Conservation (phyloP, 1,140 invertebrate species). For the Lepidostoma basale region DNA sequence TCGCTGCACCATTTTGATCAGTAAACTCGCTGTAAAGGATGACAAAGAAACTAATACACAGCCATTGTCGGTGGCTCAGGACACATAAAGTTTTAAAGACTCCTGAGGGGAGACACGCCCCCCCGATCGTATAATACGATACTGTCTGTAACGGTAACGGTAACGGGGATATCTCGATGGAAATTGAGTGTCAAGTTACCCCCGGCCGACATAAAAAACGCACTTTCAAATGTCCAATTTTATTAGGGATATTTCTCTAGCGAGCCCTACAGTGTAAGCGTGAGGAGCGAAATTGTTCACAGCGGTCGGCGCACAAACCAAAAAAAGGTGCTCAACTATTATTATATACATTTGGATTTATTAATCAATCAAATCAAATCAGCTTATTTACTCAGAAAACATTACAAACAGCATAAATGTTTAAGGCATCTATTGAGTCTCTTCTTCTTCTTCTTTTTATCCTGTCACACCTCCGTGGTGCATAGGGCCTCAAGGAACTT, state of each 20-base stretch:
- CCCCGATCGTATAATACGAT: conserved; percentile 46
- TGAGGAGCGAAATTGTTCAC: conserved; percentile 40
- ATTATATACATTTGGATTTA: no score
- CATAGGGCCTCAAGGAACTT: no score
- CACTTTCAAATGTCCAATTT: conserved; percentile 47
- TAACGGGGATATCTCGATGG: conserved; percentile 44
- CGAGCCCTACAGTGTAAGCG: conserved; percentile 27
- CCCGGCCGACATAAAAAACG: conserved; percentile 45
- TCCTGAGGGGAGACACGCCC: conserved; percentile 35
- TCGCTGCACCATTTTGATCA: conserved; percentile 18
- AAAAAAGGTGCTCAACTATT: no score
- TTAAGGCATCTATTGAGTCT: no score
- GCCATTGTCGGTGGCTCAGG: conserved; percentile 24
- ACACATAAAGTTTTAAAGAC: conserved; percentile 46
- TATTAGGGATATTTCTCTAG: conserved; percentile 44
- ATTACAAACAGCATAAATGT: no score
- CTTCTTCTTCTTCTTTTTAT: no score
- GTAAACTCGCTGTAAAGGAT: background rate
- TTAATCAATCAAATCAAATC: no score
- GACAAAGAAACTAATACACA: conserved; percentile 20
- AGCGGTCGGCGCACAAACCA: conserved; percentile 6
- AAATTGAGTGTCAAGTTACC: conserved; percentile 47
- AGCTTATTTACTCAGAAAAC: no score
- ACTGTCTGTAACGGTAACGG: conserved; percentile 45
- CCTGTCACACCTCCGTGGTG: no score